Evolutionary conservation across 2,797 vertebrate genomes (phyloP).

Genomic region (Anguilla megastoma): DNA sequence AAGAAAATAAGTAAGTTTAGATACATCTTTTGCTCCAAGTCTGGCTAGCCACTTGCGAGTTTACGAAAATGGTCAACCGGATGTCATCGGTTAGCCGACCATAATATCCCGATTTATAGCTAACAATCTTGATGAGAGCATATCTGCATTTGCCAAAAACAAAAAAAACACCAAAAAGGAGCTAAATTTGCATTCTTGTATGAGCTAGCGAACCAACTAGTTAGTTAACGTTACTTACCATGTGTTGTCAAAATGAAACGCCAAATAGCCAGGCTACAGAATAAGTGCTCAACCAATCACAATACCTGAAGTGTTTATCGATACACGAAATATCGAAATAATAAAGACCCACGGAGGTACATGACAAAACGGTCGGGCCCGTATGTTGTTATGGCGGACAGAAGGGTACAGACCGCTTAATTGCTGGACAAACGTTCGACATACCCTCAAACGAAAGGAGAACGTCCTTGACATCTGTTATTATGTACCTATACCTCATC

Average conservation of each 20-base stretch:
- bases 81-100: neutral
- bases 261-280: slow-evolving; percentile 63
- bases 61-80: neutral
- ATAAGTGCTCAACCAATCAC: slow-evolving; percentile 73
- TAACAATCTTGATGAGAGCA: neutral
- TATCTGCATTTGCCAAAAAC: neutral
- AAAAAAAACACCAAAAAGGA: neutral
- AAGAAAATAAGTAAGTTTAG: neutral
- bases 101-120: neutral
- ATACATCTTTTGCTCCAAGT: neutral
- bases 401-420: slow-evolving; percentile 32
- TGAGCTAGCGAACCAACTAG: neutral
- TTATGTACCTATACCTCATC: slow-evolving; percentile 45
- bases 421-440: slow-evolving; percentile 58
- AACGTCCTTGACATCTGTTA: neutral
- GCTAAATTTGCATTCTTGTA: neutral
- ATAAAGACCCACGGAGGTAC: slow-evolving; percentile 55
- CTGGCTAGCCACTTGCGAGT: neutral
- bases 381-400: slow-evolving; percentile 65
- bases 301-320: slow-evolving; percentile 45
- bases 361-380: slow-evolving; percentile 49
- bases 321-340: slow-evolving; percentile 59
- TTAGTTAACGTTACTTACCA: neutral
- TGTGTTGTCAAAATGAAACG: slow-evolving; percentile 50
- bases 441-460: neutral